phyloP scores from a whole-genome alignment of 1,140 invertebrate species.

The Theocolax elegans region DNA sequence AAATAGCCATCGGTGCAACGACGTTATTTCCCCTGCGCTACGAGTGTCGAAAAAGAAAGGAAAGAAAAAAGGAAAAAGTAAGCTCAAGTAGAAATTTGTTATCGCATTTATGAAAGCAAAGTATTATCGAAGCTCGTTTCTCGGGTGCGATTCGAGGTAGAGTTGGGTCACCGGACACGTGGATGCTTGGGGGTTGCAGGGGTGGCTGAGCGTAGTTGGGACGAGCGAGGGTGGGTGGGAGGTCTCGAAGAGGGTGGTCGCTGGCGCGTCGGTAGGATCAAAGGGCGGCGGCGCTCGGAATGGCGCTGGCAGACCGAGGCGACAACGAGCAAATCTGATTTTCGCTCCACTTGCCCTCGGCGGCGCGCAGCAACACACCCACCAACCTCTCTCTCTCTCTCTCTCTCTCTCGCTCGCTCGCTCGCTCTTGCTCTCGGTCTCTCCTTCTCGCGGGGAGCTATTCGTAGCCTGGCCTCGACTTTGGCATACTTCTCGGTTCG shows the following conservation, averaged over 20 bases:
- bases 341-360: constrained; percentile 59
- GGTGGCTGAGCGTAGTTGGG: constrained; percentile 8
- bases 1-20: too few relatives aligned
- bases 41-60: background rate
- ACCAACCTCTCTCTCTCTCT: constrained; percentile 30
- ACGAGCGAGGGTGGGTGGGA: constrained; percentile 39
- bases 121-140: too few relatives aligned
- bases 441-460: too few relatives aligned
- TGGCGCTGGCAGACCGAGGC: constrained; percentile 50
- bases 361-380: too few relatives aligned
- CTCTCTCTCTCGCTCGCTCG: too few relatives aligned
- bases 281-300: constrained; percentile 61
- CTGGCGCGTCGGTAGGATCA: constrained; percentile 63
- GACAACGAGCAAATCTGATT: constrained; percentile 68
- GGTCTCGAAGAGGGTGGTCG: constrained; percentile 61
- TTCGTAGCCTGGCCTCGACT: constrained; percentile 51
- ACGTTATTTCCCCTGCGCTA: too few relatives aligned
- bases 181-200: constrained; percentile 48
- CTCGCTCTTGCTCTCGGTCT: constrained; percentile 19
- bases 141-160: background rate
- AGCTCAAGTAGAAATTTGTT: too few relatives aligned
- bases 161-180: constrained; percentile 42
- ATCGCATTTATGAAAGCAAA: too few relatives aligned
- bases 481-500: constrained; percentile 60
- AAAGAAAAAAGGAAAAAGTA: too few relatives aligned